A percentile compares a stretch with the other conserved stretches of the same genome.
Evolutionary conservation across 2,888 invertebrate genomes (phyloP).

Genomic region (Resseliella maxima): DNA sequence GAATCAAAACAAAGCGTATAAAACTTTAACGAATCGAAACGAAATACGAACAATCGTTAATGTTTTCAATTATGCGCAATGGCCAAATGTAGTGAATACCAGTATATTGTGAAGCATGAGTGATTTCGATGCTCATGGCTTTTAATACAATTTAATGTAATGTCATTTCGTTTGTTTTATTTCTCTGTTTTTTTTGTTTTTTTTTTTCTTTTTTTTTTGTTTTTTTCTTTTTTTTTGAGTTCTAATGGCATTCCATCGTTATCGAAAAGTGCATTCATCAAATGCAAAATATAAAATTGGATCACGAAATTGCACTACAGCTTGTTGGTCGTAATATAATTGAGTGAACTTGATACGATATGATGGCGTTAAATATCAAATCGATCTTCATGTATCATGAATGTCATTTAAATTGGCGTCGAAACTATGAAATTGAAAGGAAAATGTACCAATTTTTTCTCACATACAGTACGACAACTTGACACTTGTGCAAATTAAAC

Average conservation of each 20-base stretch:
- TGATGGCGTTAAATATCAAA: conserved; percentile 21
- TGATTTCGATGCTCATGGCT: conserved; percentile 27
- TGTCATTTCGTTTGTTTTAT: too few species aligned
- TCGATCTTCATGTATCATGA: conserved; percentile 38
- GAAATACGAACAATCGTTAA: background rate
- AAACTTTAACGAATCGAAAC: background rate
- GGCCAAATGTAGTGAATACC: background rate
- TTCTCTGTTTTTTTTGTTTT: too few species aligned
- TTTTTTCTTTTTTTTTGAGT: too few species aligned
- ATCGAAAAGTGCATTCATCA: conserved; percentile 31
- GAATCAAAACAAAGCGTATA: background rate
- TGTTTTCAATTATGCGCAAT: conserved; percentile 5
- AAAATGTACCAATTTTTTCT: background rate
- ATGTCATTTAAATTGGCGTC: conserved; percentile 15
- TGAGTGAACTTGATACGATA: conserved; percentile 30
- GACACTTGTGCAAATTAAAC: background rate
- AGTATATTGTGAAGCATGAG: conserved; percentile 16
- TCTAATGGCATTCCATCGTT: conserved; percentile 30
- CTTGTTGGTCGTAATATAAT: background rate
- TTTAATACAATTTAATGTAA: conserved; percentile 13
- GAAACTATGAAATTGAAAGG: background rate
- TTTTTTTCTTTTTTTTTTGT: too few species aligned
- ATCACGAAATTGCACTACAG: background rate
- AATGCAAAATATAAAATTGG: background rate
- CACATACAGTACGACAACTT: background rate